Base-by-base conservation (phyloP, 1,140 invertebrate genomes). In the Leptinotarsa defecta region DNA sequence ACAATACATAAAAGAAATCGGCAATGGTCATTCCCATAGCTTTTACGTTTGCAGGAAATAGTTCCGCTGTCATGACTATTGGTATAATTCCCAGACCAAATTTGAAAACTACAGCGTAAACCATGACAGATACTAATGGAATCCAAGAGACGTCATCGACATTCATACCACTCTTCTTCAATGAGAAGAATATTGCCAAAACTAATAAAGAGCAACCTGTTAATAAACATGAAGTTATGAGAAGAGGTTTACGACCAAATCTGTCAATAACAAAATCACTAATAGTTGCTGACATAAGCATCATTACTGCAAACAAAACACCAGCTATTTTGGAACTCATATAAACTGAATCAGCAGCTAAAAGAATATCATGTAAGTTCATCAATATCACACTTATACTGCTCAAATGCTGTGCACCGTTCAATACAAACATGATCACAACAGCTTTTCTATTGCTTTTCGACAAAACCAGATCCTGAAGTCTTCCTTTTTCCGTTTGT, bases 1-100 rank as follows among this genome's bases (percentile, higher is more conserved):
- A 77, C 24, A 81, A 27, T 11, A 83, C 76, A 57, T 83, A 84
- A 48, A 80, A 77, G 3, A 77, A 71, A 75, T 84, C 83, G 0
- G 81, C 75, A 48, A 81, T 77, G 13, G 83, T 80, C 82, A 84
- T 83, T n/a, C 82, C 83, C 69, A 81, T 77, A 6, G 82, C 89
- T 80, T 91, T 88, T 3, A 90, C 89, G 80, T 89, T 88, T 3
- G 88, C 86, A 19, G 92, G 89, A 73, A 92, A 91, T n/a, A 92
- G 86, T 85, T 93, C 90, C 19, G 86, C 88, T 81, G 92, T 90
- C 78, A 94, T 87, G 4, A 93, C 87, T 88, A 92, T 93, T 0
- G 93, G 92, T 62, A 94, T 90, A 2, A 93, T 76, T 19, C 81
- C 81, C 20, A 82, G 65, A 13, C 81, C 81, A 27, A 78, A 74